Base-by-base conservation (phyloP, 37 sponge, comb jelly and placozoan genomes). In the Aplysina aerophoba region DNA sequence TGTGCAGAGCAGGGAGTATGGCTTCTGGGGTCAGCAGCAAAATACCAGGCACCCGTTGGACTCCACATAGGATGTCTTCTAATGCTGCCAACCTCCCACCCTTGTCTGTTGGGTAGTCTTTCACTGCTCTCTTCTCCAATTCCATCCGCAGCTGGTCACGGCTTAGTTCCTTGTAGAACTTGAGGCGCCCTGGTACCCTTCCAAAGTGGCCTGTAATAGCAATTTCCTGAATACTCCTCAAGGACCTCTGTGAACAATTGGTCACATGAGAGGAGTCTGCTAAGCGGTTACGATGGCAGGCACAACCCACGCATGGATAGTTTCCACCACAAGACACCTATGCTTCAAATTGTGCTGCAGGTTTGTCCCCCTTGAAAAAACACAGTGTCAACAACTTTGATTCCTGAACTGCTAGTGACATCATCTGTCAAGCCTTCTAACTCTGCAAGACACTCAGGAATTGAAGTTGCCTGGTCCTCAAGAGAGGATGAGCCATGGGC, bases 261-360 rank as follows among this genome's bases (percentile, higher is more conserved):
- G 25, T 14, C 41, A 41, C 53, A 77, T 78, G 62, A n/a, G 63
- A 41, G 61, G 77, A 39, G 60, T 85, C 79, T 41, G 80, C n/a
- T 27, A 85, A 78, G 13, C 55, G 62, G 24, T 0, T n/a, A 31
- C 30, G 25, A 55, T 57, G 17, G 25, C 58, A 53, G 38, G 35
- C 78, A 85, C 86, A 75, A 0, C 55, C 33, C 19, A 77, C 79
- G 44, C 86, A 85, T n/a, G 79, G 54, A 78, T 78, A 78, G 24
- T 78, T 38, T 36, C 86, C 86, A 38, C 86, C 86, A 62, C 61
- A n/a, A 19, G 50, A 61, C 44, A 73, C 36, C 28, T 66, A 78
- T 44, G 86, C 78, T 39, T 85, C 66, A 40, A 72, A 85, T 30
- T 77, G 62, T 38, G 54, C 55, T 25, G 86, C 79, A 40, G 86